These are phyloP conservation scores for Zaprionus gabonicus DNA, from an alignment of 1,140 invertebrate genomes.

Conservation along the genomic window DNA sequence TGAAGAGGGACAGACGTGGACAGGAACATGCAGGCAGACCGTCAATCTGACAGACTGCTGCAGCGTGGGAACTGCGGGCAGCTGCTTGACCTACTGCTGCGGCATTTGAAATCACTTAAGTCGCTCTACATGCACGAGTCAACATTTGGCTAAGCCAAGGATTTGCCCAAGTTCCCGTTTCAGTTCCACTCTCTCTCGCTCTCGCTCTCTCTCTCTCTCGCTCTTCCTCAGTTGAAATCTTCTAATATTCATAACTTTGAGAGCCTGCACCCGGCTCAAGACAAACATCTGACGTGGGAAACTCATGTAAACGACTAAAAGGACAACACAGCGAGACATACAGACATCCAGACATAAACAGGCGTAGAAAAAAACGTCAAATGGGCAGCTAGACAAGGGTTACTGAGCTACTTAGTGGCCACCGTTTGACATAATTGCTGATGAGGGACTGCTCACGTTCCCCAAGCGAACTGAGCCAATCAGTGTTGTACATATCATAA, in stretches of 20 bases:
- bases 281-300: slow-evolving; percentile 23
- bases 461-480: slow-evolving; percentile 21
- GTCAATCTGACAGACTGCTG: not conserved
- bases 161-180: slow-evolving; percentile 1
- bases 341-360: not conserved
- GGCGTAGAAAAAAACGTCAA: slow-evolving; percentile 7
- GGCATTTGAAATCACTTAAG: slow-evolving; percentile 69
- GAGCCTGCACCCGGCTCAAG: slow-evolving; percentile 13
- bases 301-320: slow-evolving; percentile 22
- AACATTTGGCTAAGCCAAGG: slow-evolving; percentile 62
- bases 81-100: slow-evolving; percentile 72
- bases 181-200: not conserved
- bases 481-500: not conserved
- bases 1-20: not conserved
- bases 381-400: slow-evolving; percentile 24
- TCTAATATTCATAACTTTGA: slow-evolving; percentile 67
- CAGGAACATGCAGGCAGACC: not conserved
- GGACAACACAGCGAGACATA: slow-evolving; percentile 9
- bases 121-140: slow-evolving; percentile 71
- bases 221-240: slow-evolving; percentile 13
- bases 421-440: slow-evolving; percentile 77
- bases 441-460: slow-evolving; percentile 62
- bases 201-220: not conserved
- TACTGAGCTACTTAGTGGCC: slow-evolving; percentile 66
- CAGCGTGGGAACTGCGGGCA: slow-evolving; percentile 19